phyloP scores from a whole-genome alignment of 2,888 invertebrate genomes.

The Perithous albicinctus region DNA sequence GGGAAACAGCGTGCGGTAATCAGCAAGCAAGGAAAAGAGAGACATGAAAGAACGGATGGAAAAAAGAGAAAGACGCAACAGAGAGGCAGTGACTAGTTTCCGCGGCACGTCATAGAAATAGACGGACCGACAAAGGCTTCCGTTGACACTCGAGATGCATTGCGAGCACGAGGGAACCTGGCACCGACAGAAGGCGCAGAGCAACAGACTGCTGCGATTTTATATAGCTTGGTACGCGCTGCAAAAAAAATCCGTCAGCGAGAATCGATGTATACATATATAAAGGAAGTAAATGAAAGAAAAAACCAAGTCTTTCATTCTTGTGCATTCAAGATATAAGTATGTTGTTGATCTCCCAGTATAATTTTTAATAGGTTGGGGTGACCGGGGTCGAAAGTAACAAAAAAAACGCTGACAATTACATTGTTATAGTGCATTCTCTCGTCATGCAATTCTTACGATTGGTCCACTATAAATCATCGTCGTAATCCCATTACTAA shows the following conservation, averaged over 20 bases:
- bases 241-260: conserved; percentile 36
- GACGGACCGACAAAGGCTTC: conserved; percentile 57
- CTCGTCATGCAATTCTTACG: too few relatives aligned
- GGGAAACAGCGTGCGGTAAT: background rate
- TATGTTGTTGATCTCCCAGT: background rate
- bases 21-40: conserved; percentile 1
- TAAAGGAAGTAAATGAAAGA: background rate
- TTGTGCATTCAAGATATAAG: background rate
- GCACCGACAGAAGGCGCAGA: conserved; percentile 40
- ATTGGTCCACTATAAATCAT: too few relatives aligned
- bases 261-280: conserved; percentile 27
- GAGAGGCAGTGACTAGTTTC: conserved; percentile 28
- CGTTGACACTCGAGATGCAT: conserved; percentile 60
- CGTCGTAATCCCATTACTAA: background rate
- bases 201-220: conserved; percentile 15
- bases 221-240: conserved; percentile 3
- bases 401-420: background rate
- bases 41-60: background rate
- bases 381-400: too few relatives aligned
- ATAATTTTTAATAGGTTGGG: background rate
- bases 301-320: background rate
- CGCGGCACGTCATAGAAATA: conserved; percentile 26
- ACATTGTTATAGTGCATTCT: too few relatives aligned
- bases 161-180: conserved; percentile 46
- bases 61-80: background rate